Base-by-base conservation (phyloP, 2,113 vertebrate genomes). In the Condylura cristata region DNA sequence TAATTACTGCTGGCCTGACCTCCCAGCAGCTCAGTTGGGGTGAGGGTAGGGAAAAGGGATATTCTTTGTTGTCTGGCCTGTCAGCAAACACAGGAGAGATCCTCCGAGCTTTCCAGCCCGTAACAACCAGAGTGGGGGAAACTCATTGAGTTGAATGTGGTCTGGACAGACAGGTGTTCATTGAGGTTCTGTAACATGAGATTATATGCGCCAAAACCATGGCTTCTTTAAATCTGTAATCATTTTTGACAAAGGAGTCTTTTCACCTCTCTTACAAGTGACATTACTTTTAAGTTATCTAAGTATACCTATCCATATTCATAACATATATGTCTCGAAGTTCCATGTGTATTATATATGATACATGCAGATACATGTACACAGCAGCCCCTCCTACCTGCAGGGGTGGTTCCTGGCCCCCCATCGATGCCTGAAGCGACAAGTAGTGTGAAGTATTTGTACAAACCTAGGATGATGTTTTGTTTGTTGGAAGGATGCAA, bases 11-110 rank as follows among this genome's bases (percentile, higher is more conserved):
- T 61, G 76, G 72, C 0, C 24, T 3, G 63, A n/a, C 37, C 26
- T 44, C 78, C 79, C 3, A 0, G 63, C 48, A 68, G 48, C 3
- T 51, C 48, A 37, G 48, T 18, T 10, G 1, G 2, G 5, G 22
- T n/a, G n/a, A n/a, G 46, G 46, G 12, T 48, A 12, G 46, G 46
- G 46, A 48, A 48, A 48, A 12, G 46, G 6, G 17, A n/a, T 32
- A 76, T 86, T 26, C 61, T 75, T 68, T 71, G n/a, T n/a, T 44
- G 78, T 28, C n/a, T 66, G 70, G 68, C 30, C 80, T 74, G 20
- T 91, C 84, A 95, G 86, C 74, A 95, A 79, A 86, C 32, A 75
- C 83, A 87, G 87, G 80, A 74, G 80, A 65, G 46, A 84, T 70
- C 48, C 75, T 86, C 26, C 26, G 28, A 74, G 26, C 12, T 75